A percentile compares a stretch with the other conserved stretches of the same genome.
phyloP scores from a whole-genome alignment of 2,113 vertebrate genomes.

The Apus apus region DNA sequence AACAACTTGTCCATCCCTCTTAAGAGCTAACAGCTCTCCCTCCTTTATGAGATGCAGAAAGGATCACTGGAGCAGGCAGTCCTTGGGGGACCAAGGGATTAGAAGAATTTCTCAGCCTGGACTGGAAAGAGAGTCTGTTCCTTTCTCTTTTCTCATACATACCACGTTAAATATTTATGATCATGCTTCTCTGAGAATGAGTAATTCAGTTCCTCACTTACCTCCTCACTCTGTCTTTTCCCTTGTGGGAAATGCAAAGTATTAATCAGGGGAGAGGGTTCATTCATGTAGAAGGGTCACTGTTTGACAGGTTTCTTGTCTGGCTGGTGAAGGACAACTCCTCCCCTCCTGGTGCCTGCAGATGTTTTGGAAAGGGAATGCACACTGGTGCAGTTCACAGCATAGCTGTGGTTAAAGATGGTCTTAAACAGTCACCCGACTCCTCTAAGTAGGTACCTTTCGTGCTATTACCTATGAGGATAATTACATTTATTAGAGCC shows the following conservation, averaged over 20 bases:
- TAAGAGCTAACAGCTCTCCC: neutral
- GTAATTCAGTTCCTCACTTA: neutral
- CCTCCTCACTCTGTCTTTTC: neutral
- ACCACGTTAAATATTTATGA: conserved; percentile 47
- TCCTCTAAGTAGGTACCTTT: neutral
- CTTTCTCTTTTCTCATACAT: neutral
- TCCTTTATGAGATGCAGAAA: neutral
- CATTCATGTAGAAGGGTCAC: conserved; percentile 37
- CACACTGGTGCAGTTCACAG: neutral
- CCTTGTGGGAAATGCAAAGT: neutral
- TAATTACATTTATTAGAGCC: neutral
- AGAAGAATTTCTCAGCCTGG: neutral
- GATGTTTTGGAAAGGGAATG: conserved; percentile 41
- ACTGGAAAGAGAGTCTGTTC: neutral
- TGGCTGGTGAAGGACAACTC: conserved; percentile 26
- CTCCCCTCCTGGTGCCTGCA: neutral
- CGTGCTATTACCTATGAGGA: neutral
- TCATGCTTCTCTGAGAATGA: neutral
- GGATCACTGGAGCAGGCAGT: neutral
- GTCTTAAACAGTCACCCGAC: neutral
- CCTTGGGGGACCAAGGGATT: neutral
- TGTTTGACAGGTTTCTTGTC: conserved; percentile 23
- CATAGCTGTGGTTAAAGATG: neutral
- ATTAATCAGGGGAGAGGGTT: conserved; percentile 33
- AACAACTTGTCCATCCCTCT: neutral